phyloP scores from a whole-genome alignment of 2,888 invertebrate genomes.

The Caprella mutica region DNA sequence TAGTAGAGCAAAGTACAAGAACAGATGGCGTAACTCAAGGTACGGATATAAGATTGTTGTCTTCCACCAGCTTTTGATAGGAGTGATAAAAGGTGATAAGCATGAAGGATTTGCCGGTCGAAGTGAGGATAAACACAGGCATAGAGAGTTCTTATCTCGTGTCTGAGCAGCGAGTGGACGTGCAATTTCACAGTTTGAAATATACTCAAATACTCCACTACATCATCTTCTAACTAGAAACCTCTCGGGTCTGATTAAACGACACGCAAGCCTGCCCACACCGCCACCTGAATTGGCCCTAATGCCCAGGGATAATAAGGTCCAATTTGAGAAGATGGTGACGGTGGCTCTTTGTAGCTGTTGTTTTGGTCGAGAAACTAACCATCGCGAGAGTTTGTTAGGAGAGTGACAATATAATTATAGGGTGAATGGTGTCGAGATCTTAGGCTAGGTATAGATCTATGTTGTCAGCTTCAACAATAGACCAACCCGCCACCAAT shows the following conservation, averaged over 20 bases:
- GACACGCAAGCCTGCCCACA: neutral
- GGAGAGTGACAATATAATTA: constrained; percentile 14
- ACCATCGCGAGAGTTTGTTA: constrained; percentile 10
- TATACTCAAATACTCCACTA: constrained; percentile 13
- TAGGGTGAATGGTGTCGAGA: constrained; percentile 12
- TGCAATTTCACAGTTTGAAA: constrained; percentile 14
- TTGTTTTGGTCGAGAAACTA: constrained; percentile 10
- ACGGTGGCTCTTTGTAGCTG: neutral
- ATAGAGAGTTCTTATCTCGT: constrained; percentile 8
- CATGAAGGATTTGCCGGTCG: constrained; percentile 10
- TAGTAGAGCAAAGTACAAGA: too few species aligned
- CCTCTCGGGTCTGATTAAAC: constrained; percentile 10
- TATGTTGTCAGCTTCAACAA: constrained; percentile 10
- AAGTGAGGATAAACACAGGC: constrained; percentile 13
- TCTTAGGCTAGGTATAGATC: constrained; percentile 7
- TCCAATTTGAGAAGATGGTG: neutral
- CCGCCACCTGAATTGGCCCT: neutral
- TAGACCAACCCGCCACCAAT: constrained; percentile 11
- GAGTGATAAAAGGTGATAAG: too few species aligned
- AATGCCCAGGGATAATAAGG: neutral
- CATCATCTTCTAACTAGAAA: constrained; percentile 12
- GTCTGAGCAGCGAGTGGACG: constrained; percentile 11
- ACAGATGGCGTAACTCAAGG: too few species aligned
- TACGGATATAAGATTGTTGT: too few species aligned
- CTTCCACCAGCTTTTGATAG: too few species aligned